A percentile compares a stretch with the other conserved stretches of the same genome.
Conservation (phyloP, 1,140 invertebrate genomes). For the Aphelenchoides avenae region DNA sequence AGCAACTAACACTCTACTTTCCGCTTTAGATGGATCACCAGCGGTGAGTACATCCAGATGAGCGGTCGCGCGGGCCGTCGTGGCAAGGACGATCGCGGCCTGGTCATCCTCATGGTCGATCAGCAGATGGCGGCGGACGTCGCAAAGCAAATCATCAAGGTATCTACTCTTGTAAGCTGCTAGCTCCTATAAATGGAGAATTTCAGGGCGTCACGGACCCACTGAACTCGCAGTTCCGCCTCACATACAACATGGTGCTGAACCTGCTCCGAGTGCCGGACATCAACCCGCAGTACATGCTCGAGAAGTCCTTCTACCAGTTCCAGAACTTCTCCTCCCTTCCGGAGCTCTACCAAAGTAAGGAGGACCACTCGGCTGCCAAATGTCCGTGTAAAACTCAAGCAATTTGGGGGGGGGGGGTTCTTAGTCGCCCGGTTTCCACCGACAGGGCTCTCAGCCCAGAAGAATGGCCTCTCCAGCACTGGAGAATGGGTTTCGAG, state of each 20-base stretch:
- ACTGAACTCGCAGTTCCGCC: slow-evolving; percentile 95
- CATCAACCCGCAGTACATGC: slow-evolving; percentile 98
- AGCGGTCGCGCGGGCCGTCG: slow-evolving; percentile 91
- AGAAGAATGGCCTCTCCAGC: slow-evolving; percentile 67
- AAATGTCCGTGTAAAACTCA: slow-evolving; percentile 23
- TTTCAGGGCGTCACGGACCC: slow-evolving; percentile 78
- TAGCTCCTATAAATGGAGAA: background rate
- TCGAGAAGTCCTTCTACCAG: slow-evolving; percentile 95
- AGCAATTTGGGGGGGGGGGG: slow-evolving; percentile 13
- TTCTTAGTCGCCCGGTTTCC: background rate
- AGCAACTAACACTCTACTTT: slow-evolving; percentile 17
- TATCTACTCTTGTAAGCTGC: slow-evolving; percentile 27
- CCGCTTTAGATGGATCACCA: slow-evolving; percentile 64
- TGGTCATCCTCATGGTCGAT: slow-evolving; percentile 97
- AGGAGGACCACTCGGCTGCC: too few relatives aligned
- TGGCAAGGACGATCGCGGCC: slow-evolving; percentile 93
- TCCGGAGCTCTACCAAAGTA: slow-evolving; percentile 79
- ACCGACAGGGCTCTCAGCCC: slow-evolving; percentile 16
- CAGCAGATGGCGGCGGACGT: slow-evolving; percentile 84
- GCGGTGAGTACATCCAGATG: slow-evolving; percentile 99
- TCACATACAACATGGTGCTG: slow-evolving; percentile 99
- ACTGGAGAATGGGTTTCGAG: background rate
- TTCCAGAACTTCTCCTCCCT: slow-evolving; percentile 96
- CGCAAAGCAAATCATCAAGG: slow-evolving; percentile 79
- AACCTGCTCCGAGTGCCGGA: slow-evolving; percentile 93